Conservation (phyloP, 2,113 vertebrate genomes). For the Lepisosteus osseus region DNA sequence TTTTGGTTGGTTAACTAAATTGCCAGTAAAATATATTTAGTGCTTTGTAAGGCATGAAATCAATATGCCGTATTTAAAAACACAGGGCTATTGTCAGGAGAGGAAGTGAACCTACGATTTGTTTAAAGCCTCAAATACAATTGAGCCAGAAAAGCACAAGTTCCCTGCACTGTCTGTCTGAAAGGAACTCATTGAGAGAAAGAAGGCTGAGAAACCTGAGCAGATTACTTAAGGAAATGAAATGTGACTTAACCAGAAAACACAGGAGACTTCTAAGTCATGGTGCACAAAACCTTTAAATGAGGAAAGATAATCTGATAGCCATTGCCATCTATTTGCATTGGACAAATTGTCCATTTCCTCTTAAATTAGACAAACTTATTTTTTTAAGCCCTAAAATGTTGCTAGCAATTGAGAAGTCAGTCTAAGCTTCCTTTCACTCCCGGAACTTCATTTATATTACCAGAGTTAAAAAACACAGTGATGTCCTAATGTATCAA, state of each 20-base stretch:
- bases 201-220: background rate
- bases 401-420: background rate
- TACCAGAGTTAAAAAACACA: no score
- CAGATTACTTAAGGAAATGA: slow-evolving; percentile 17
- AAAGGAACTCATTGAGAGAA: background rate
- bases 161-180: background rate
- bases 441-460: background rate
- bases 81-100: no score
- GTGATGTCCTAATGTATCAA: no score
- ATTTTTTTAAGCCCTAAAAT: background rate
- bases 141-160: background rate
- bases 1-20: no score
- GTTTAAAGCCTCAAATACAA: background rate
- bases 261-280: slow-evolving; percentile 9
- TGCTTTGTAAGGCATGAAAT: no score
- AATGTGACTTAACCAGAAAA: background rate
- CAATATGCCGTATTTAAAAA: no score
- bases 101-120: no score
- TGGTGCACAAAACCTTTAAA: background rate
- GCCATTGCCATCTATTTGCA: slow-evolving; percentile 5
- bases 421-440: background rate
- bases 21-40: no score
- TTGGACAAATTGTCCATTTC: slow-evolving; percentile 7
- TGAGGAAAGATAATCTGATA: slow-evolving; percentile 3
- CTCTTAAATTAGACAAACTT: background rate